Conservation (phyloP, 2,113 vertebrate species). For the Mola mola region DNA sequence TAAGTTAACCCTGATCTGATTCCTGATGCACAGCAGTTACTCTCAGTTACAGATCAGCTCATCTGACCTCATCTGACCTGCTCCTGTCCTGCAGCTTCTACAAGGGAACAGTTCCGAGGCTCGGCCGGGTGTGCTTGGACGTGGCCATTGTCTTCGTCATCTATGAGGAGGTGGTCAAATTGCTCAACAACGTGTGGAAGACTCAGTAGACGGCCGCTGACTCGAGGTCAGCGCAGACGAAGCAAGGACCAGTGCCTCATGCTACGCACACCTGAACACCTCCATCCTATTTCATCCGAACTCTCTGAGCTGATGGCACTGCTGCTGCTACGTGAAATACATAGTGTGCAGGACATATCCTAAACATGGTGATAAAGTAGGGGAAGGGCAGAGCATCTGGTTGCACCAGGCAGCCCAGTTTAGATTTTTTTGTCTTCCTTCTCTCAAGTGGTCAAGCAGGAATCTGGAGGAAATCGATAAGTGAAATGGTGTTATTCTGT, state of each 20-base stretch:
- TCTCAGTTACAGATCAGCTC: neutral
- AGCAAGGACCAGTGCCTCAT: constrained; percentile 52
- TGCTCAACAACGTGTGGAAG: constrained; percentile 80
- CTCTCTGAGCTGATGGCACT: constrained; percentile 15
- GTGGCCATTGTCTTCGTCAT: constrained; percentile 83
- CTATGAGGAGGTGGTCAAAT: constrained; percentile 82
- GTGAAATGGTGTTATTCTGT: neutral
- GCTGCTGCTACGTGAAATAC: neutral
- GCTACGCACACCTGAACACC: constrained; percentile 60
- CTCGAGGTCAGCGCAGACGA: constrained; percentile 3
- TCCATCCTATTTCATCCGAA: constrained; percentile 25
- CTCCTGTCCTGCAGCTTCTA: constrained; percentile 75
- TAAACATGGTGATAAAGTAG: neutral
- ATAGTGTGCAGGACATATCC: neutral
- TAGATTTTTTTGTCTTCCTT: too few species aligned
- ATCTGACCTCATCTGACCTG: neutral
- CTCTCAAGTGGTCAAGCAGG: neutral
- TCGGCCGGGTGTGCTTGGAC: constrained; percentile 77
- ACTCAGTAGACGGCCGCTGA: constrained; percentile 66
- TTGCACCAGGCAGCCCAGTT: neutral
- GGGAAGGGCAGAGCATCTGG: neutral
- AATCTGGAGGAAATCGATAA: neutral
- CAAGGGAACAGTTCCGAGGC: constrained; percentile 81
- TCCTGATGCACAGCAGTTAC: neutral
- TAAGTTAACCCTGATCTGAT: constrained; percentile 62